Base-by-base conservation (phyloP, 2,797 vertebrate genomes). In the Eleutherodactylus coqui region DNA sequence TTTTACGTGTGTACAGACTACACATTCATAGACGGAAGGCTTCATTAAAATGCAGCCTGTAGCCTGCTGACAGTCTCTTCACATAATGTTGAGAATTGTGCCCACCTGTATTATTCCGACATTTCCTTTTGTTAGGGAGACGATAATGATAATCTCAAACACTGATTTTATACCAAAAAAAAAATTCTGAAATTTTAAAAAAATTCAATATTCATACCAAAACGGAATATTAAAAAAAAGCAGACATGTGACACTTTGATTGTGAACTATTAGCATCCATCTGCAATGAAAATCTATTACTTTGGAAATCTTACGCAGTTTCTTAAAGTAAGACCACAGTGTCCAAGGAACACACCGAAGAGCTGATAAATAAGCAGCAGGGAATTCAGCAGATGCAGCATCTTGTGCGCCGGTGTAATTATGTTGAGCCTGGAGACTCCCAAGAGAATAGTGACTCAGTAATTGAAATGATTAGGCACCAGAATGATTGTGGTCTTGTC, bases 401-500 rank as follows among this genome's bases (percentile, higher is more conserved):
- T 80, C 64, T 88, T 86, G 76, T 88, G 82, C 87, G 89, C 80
- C 79, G 82, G 0, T 88, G 79, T 89, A 90, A 89, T 90, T 89
- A 79, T 83, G 62, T 83, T 87, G 86, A 89, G 70, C 67, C 49
- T 0, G 2, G 82, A 84, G 89, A 17, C 64, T 90, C 86, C 85
- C 81, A 4, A 21, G 88, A 79, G 87, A 90, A 86, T 82, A 82
- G 82, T 82, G 88, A 88, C 84, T 72, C 10, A 0, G 81, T 90
- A 90, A 90, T 86, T 90, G 86, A 88, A 88, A 88, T 90, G 43
- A 90, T 91, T 88, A 87, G 86, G 82, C 79, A 88, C 78, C 41
- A 70, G 0, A 89, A 82, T 72, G 75, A 80, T 19, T 51, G 73
- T 88, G 85, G 77, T 82, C 34, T 83, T 88, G 60, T 81, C 87